Evolutionary conservation across 2,797 vertebrate genomes (phyloP), one percentile per base, ranked within the genome.

Genomic region (Cichlasoma orientale): DNA sequence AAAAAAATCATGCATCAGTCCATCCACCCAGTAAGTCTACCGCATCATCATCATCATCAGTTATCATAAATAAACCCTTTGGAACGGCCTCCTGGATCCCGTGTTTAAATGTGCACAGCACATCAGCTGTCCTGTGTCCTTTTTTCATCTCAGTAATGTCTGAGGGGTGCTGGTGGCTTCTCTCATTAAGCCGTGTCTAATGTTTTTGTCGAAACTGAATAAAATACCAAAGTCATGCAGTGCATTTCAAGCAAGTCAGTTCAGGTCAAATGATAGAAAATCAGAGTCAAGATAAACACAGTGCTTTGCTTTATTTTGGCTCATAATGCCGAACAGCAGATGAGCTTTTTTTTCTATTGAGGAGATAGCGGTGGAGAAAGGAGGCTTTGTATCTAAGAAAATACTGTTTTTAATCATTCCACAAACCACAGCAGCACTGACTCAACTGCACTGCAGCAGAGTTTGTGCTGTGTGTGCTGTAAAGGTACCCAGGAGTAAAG

Each of bases 101-200:
- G 33, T 61, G 36, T 61, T 61, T 41, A 10, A 61, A 25, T 25
- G 58, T 63, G 36, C 36, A 41, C 13, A 23, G 21, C 13, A 41
- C 36, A 18, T 6, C 59, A 63, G 21, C 10, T 41, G 4, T 41
- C 25, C 21, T 21, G 23, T 14, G 0, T 23, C 14, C 7, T 13
- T 41, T 59, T 41, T 25, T 14, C 4, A 44, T 5, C 59, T 47
- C 61, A 47, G 38, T 12, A 47, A 47, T 0, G 9, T 66, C 6
- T 29, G 3, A 29, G 44, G 47, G 10, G 9, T 47, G 23, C 5
- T 50, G 18, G 16, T 50, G 23, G 5, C 5, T 47, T 44, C 23
- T 66, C 41, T 12, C 23, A 29, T 47, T 29, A 66, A 66, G 41
- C 61, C 27, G 61, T 47, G 5, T 29, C 41, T 50, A 29, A 68